Evolutionary conservation across 2,888 invertebrate species (phyloP), one percentile per base, ranked within the genome.

Genomic region (Limnephilus marmoratus): DNA sequence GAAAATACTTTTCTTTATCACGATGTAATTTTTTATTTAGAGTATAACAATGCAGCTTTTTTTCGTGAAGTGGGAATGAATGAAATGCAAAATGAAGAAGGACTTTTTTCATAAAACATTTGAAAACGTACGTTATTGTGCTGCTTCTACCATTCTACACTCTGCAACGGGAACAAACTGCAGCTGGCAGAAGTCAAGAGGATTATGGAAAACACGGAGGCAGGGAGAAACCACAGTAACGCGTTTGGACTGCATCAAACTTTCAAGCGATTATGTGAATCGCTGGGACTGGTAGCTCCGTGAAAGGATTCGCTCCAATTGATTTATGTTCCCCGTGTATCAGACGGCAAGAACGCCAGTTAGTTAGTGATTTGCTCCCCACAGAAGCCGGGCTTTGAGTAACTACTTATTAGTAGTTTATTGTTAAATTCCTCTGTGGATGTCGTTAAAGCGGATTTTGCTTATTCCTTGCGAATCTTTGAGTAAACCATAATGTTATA

Each of bases 221-320:
- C 49, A 53, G 13, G 87, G 87, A 29, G 87, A 53, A 53, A 37
- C 87, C 85, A 41, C 85, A 41, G n/a, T 41, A 68, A 68, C 68
- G 85, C 85, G 41, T 85, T 85, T 41, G n/a, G 18, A 85, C 85
- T 85, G 85, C 37, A 85, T 85, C 85, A 85, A 85, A 88, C 49
- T 88, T 88, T 88, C 53, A 88, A 68, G 53, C 18, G 88, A 88
- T 88, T 88, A 88, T 88, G 85, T 41, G 34, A 83, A 83, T 68
- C 68, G 68, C 24, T 68, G 24, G 24, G n/a, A 68, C 24, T 68
- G 68, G 68, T 18, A 68, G 68, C 68, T 68, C 68, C 68, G 68
- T 68, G 68, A 68, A 68, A 68, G 68, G 68, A 68, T 68, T 68
- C 68, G n/a, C 24, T 68, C 24, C 68, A 68, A 68, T 68, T 68